These are phyloP conservation scores for Byasa hedistus DNA, from an alignment of 2,888 invertebrate species.

Conservation along the genomic window DNA sequence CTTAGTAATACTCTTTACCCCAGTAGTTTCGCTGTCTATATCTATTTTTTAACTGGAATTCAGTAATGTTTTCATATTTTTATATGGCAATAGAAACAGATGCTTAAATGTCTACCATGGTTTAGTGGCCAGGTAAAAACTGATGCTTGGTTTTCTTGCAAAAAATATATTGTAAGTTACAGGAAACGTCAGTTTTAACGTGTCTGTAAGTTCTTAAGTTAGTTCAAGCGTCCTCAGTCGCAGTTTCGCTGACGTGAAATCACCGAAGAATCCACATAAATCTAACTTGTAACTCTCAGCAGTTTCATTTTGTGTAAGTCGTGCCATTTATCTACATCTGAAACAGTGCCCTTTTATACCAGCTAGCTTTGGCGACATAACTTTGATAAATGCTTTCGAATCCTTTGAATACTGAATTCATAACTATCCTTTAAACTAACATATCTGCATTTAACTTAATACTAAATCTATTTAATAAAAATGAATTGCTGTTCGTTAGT, in stretches of 20 bases:
- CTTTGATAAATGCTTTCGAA: slow-evolving; percentile 1
- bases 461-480: neutral
- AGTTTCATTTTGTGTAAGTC: slow-evolving; percentile 13
- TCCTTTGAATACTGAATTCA: neutral
- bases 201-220: neutral
- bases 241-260: neutral
- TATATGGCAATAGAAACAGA: no score
- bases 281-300: slow-evolving; percentile 17
- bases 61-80: no score
- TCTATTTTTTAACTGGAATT: no score
- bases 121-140: no score
- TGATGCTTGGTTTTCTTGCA: no score
- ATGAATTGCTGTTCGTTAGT: no score
- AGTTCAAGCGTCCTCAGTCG: neutral
- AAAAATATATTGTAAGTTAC: neutral
- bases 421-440: neutral
- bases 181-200: neutral
- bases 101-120: no score
- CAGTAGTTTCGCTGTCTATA: no score
- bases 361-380: neutral
- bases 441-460: neutral
- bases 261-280: slow-evolving; percentile 9
- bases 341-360: slow-evolving; percentile 15
- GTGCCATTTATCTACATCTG: slow-evolving; percentile 16
- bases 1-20: no score